Percentiles rank a stretch among this genome's conserved stretches.
phyloP scores from a whole-genome alignment of 1,140 invertebrate genomes.

The Parasteatoda tepidariorum region DNA sequence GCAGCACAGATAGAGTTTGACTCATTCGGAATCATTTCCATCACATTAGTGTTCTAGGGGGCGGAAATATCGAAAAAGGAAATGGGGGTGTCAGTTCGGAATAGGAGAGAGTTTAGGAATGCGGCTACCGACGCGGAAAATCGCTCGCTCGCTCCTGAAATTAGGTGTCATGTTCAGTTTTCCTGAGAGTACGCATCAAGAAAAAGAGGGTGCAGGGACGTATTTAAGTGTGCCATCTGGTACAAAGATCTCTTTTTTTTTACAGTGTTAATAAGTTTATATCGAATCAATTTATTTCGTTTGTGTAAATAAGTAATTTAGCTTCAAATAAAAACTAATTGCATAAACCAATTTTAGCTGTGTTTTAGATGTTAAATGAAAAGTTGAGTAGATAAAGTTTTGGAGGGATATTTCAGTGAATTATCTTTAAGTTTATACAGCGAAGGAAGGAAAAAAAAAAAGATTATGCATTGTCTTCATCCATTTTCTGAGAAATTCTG shows the following conservation, averaged over 20 bases:
- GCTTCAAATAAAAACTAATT: no score
- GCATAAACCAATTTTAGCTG: no score
- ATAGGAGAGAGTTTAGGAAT: constrained; percentile 34
- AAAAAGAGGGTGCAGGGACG: not conserved
- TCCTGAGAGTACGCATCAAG: constrained; percentile 2
- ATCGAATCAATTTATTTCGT: not conserved
- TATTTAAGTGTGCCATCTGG: constrained; percentile 22
- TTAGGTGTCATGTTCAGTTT: constrained; percentile 61
- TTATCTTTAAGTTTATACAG: no score
- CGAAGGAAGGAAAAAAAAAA: no score
- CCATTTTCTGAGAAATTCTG: no score
- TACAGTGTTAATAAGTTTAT: not conserved
- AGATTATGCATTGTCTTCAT: no score
- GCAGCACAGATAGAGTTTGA: constrained; percentile 14
- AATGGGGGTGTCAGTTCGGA: constrained; percentile 1
- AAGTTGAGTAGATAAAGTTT: no score
- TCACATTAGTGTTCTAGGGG: constrained; percentile 40
- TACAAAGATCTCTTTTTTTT: not conserved
- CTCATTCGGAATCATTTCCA: constrained; percentile 56
- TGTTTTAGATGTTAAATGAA: no score
- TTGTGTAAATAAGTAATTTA: not conserved
- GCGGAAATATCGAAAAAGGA: constrained; percentile 45
- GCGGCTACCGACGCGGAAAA: constrained; percentile 56
- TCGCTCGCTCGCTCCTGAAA: constrained; percentile 48
- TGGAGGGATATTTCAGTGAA: no score